Conservation (phyloP, 2,113 vertebrate species). For the Chloebia gouldiae region DNA sequence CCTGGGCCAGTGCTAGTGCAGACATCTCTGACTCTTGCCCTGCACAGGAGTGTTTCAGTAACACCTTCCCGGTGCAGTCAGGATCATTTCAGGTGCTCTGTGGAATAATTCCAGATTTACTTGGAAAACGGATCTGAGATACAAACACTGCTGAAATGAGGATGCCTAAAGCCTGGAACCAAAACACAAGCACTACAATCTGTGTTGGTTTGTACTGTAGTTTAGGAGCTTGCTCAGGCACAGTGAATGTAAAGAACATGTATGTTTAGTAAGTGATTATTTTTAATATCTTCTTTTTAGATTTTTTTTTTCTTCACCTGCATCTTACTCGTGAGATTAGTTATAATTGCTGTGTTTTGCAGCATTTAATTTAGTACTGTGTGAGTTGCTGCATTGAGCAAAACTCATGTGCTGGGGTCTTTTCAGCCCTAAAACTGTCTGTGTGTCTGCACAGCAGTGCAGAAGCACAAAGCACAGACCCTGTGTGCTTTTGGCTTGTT, state of each 20-base stretch:
- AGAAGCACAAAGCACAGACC: not conserved
- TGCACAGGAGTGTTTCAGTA: not conserved
- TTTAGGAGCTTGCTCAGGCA: not conserved
- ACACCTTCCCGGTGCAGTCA: not conserved
- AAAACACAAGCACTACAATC: not conserved
- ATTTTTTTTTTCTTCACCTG: not conserved
- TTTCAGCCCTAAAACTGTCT: not conserved
- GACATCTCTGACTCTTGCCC: not conserved
- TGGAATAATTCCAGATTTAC: not conserved
- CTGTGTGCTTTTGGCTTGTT: not conserved
- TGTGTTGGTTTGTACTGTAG: not conserved
- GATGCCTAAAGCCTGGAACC: not conserved
- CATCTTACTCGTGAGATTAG: not conserved
- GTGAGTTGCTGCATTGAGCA: not conserved
- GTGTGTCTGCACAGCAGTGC: not conserved
- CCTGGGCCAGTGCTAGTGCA: not conserved
- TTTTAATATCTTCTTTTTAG: not conserved
- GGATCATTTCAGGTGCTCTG: not conserved
- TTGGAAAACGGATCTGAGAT: not conserved
- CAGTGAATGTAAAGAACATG: not conserved
- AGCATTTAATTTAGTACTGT: not conserved
- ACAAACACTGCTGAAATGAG: not conserved
- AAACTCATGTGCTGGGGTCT: rapidly evolving
- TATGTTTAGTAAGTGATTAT: not conserved
- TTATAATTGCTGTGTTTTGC: not conserved